Evolutionary conservation across 1,140 invertebrate genomes (phyloP).

Genomic region (Chelonus insularis): DNA sequence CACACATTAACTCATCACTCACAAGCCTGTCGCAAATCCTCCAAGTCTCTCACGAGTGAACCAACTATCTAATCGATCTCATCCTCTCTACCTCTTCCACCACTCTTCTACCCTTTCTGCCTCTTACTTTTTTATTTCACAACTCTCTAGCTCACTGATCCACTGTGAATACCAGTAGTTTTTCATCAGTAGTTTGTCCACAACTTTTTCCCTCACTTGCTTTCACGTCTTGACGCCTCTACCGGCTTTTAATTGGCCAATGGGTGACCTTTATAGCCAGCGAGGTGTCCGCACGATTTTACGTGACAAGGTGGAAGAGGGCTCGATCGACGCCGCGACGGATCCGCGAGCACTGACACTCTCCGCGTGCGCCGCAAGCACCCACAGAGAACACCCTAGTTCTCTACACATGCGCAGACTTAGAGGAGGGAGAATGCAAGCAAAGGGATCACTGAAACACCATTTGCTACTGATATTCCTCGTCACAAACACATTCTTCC

Average conservation of each 20-base stretch:
- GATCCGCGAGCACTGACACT: slow-evolving; percentile 44
- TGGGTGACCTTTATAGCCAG: slow-evolving; percentile 18
- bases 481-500: slow-evolving; percentile 1
- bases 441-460: neutral
- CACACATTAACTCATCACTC: too few relatives aligned
- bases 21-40: too few relatives aligned
- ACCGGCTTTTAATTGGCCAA: slow-evolving; percentile 15
- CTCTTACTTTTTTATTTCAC: neutral
- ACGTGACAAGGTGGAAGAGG: slow-evolving; percentile 26
- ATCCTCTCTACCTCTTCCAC: slow-evolving; percentile 22
- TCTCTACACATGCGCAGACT: neutral
- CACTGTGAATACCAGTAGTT: slow-evolving; percentile 18
- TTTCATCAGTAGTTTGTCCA: slow-evolving; percentile 24
- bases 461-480: slow-evolving; percentile 2
- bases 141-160: too few relatives aligned
- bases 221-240: slow-evolving; percentile 10
- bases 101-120: neutral
- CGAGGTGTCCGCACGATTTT: slow-evolving; percentile 17
- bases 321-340: slow-evolving; percentile 40
- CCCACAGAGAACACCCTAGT: slow-evolving; percentile 9
- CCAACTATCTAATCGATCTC: slow-evolving; percentile 32
- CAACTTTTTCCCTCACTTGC: slow-evolving; percentile 14
- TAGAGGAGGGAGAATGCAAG: neutral
- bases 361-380: slow-evolving; percentile 23
- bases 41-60: neutral